These are phyloP conservation scores for Porites cylindrica DNA, from an alignment of 92 coral and sea anemone genomes.

Conservation along the genomic window DNA sequence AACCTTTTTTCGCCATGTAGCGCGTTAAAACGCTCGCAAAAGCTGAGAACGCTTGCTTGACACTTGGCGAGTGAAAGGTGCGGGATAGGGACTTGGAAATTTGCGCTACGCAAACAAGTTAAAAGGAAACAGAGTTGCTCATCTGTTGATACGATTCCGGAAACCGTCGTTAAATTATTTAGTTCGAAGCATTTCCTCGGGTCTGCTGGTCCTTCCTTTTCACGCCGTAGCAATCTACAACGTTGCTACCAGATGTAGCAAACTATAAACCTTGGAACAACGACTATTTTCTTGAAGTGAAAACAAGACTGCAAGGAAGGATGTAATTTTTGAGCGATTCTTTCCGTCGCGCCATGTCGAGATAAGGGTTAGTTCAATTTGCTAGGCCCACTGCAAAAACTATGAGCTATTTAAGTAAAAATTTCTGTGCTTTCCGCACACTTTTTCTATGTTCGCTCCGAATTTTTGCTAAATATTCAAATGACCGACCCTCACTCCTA, in stretches of 20 bases:
- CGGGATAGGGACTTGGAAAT: not conserved
- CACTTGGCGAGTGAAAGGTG: not conserved
- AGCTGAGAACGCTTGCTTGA: not conserved
- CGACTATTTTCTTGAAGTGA: not conserved
- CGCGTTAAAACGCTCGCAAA: not conserved
- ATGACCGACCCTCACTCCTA: not conserved
- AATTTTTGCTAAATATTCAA: not conserved
- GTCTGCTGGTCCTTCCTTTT: constrained; percentile 1
- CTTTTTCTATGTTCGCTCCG: not conserved
- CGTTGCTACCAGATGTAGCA: constrained; percentile 25
- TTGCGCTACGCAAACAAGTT: not conserved
- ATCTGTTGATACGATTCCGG: constrained; percentile 39
- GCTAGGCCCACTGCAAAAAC: too few relatives aligned
- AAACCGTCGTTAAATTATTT: constrained; percentile 20
- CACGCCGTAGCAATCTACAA: constrained; percentile 7
- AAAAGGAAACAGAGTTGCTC: constrained; percentile 14
- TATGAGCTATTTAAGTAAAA: not conserved
- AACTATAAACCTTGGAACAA: constrained; percentile 4
- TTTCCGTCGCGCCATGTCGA: too few relatives aligned
- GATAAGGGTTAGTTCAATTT: not conserved
- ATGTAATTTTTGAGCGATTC: not conserved
- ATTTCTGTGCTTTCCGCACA: too few relatives aligned
- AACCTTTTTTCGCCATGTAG: too few relatives aligned
- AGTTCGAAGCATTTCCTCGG: constrained; percentile 19
- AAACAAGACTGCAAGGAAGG: constrained; percentile 13